A percentile compares a stretch with the other conserved stretches of the same genome.
Evolutionary conservation across 2,888 invertebrate species (phyloP).

Genomic region (Electrophaes corylata): DNA sequence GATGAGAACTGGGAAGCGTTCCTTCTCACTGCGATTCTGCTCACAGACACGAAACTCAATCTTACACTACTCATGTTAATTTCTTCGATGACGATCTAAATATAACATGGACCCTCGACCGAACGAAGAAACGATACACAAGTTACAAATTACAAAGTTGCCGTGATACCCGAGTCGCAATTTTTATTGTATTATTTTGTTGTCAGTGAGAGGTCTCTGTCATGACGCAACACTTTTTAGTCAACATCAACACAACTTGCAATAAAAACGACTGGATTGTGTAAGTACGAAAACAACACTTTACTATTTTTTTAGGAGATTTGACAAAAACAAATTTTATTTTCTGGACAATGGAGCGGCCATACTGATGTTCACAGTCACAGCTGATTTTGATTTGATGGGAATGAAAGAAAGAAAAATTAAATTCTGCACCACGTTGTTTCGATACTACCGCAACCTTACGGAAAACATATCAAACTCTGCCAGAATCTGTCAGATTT

Average conservation of each 20-base stretch:
- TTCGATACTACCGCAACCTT: constrained; percentile 66
- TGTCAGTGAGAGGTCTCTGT: constrained; percentile 82
- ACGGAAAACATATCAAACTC: constrained; percentile 32
- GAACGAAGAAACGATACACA: constrained; percentile 56
- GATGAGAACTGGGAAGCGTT: constrained; percentile 68
- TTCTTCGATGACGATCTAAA: constrained; percentile 57
- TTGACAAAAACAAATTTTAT: constrained; percentile 76
- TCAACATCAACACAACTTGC: constrained; percentile 74
- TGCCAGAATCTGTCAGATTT: not conserved
- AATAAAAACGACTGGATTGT: constrained; percentile 60
- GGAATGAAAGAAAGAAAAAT: constrained; percentile 54
- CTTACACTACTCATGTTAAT: constrained; percentile 80
- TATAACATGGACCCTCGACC: constrained; percentile 71
- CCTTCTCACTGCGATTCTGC: constrained; percentile 77
- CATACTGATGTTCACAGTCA: constrained; percentile 84
- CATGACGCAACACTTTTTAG: constrained; percentile 84
- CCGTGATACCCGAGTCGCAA: constrained; percentile 64
- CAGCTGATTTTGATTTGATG: constrained; percentile 83
- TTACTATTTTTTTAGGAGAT: constrained; percentile 72
- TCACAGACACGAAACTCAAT: constrained; percentile 78
- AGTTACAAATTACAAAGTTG: constrained; percentile 64
- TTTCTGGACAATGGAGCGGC: constrained; percentile 76
- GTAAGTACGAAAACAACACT: constrained; percentile 76
- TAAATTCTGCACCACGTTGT: constrained; percentile 77
- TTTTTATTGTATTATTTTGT: constrained; percentile 79